Conservation (phyloP, 2,888 invertebrate species). For the Drosophila gaucha region DNA sequence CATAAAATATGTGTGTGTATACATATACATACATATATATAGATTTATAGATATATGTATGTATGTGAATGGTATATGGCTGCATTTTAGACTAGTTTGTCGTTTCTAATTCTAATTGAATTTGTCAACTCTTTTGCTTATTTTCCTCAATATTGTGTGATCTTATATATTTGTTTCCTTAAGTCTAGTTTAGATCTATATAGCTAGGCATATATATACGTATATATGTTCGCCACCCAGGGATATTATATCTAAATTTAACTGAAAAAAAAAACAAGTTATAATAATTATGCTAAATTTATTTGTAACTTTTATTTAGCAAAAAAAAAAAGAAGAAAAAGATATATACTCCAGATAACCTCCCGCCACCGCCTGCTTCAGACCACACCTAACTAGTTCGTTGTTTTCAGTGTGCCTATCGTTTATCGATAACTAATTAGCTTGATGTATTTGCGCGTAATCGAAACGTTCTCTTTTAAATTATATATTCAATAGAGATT, state of each 20-base stretch:
- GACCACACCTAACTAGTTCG: constrained; percentile 11
- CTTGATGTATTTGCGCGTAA: constrained; percentile 18
- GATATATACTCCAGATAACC: not conserved
- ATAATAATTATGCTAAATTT: constrained; percentile 27
- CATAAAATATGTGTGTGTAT: constrained; percentile 1
- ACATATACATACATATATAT: constrained; percentile 10
- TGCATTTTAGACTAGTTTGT: constrained; percentile 45
- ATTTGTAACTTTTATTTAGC: constrained; percentile 6
- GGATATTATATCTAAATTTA: constrained; percentile 45
- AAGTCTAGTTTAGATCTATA: constrained; percentile 15
- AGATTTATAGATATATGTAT: constrained; percentile 11
- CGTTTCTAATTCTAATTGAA: constrained; percentile 6
- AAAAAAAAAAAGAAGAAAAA: not conserved
- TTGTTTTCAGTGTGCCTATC: constrained; percentile 28
- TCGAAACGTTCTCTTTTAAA: constrained; percentile 11
- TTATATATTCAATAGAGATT: constrained; percentile 22
- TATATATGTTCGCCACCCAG: constrained; percentile 37
- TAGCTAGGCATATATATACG: not conserved
- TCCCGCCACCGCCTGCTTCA: not conserved
- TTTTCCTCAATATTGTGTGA: constrained; percentile 37
- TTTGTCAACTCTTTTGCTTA: constrained; percentile 13
- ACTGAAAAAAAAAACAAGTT: constrained; percentile 32
- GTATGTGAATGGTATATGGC: constrained; percentile 20
- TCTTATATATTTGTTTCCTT: constrained; percentile 34
- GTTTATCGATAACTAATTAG: constrained; percentile 29